These are phyloP conservation scores for Nomada goodeniana DNA, from an alignment of 2,888 invertebrate genomes.

Conservation along the genomic window DNA sequence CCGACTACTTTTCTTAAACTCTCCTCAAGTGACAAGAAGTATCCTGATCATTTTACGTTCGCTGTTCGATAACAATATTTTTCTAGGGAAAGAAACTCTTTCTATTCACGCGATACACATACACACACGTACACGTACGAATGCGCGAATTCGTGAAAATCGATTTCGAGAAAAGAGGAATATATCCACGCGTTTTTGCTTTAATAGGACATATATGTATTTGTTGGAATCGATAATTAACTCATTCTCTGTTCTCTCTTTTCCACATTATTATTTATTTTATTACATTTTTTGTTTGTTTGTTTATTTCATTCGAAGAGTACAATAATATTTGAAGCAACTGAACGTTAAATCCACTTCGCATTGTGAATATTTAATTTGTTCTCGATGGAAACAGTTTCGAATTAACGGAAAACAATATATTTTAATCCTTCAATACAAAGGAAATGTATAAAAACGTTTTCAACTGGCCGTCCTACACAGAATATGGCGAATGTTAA, in stretches of 20 bases:
- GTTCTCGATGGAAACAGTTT: slow-evolving; percentile 35
- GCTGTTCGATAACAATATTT: slow-evolving; percentile 44
- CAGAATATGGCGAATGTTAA: slow-evolving; percentile 69
- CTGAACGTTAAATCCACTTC: slow-evolving; percentile 10
- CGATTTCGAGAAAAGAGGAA: slow-evolving; percentile 24
- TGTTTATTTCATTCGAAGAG: neutral
- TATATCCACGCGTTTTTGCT: neutral
- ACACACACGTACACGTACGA: neutral
- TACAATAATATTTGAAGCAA: slow-evolving; percentile 10
- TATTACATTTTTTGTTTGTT: neutral
- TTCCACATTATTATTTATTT: neutral
- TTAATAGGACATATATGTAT: neutral
- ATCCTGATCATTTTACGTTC: neutral
- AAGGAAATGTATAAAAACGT: slow-evolving; percentile 66
- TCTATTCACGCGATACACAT: slow-evolving; percentile 14
- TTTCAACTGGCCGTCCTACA: slow-evolving; percentile 76
- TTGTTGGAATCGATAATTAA: neutral
- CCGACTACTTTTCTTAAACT: slow-evolving; percentile 34
- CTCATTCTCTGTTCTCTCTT: neutral
- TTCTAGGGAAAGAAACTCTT: slow-evolving; percentile 38
- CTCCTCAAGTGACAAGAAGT: slow-evolving; percentile 26
- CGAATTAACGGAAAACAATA: slow-evolving; percentile 36
- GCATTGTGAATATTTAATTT: slow-evolving; percentile 15
- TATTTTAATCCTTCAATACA: slow-evolving; percentile 52
- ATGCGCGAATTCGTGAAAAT: slow-evolving; percentile 18